Evolutionary conservation across 2,888 invertebrate species (phyloP), one percentile per base, ranked within the genome.

Genomic region (Aleiodes alternator): DNA sequence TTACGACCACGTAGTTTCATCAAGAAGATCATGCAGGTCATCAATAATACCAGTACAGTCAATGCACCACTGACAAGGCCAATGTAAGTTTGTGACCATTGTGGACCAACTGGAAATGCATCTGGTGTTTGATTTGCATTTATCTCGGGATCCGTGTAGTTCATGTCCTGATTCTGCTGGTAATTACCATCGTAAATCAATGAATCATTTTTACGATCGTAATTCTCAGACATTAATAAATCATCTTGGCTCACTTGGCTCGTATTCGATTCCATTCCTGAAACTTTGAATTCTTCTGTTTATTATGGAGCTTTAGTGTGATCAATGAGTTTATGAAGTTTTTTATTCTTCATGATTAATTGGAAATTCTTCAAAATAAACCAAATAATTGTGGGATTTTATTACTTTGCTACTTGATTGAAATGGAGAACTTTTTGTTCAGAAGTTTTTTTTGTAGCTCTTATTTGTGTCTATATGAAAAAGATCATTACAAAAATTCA

Each of bases 1-100:
- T 93, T 92, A 56, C 93, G 90, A n/a, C 93, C 93, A 31, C 93
- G 88, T 48, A 93, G 90, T 73, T 94, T 92, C 92, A 94, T 92
- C 79, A 94, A 90, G 81, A 93, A 92, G 12, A 93, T 92, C 11
- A 92, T 92, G 84, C 94, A 93, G 38, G 93, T 93, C 75, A 94
- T 89, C 29, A 94, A 90, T 7, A 95, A 90, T 0, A 93, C 92
- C 64, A 94, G 90, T 85, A 94, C 93, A 3, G 93, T 94, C 78
- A 94, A 86, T 0, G 93, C 92, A 0, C 94, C 94, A 51, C 94
- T 94, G 16, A 95, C 92, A 1, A 95, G 80, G 14, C 88, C 88
- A 68, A 89, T 87, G 79, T 89, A 90, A 1, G 92, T 91, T 51
- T 91, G 90, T 9, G 92, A 91, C 75, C 75, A 75, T 23, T 57